Conservation (phyloP, 2,888 invertebrate species). For the Drosophila yooni region DNA sequence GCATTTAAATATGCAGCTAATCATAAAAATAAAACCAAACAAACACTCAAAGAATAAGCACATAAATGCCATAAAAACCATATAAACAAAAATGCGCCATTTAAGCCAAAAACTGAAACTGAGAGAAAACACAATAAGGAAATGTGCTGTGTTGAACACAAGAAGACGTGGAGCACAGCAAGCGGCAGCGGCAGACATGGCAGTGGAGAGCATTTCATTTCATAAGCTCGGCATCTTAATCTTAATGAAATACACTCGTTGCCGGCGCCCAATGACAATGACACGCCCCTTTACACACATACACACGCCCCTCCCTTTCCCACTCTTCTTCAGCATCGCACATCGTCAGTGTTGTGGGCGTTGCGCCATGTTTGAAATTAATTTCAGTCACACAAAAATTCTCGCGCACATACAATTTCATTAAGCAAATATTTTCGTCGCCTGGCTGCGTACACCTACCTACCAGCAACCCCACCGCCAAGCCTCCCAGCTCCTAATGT, state of each 20-base stretch:
- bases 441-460: conserved; percentile 42
- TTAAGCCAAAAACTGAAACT: conserved; percentile 44
- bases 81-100: conserved; percentile 59
- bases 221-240: conserved; percentile 73
- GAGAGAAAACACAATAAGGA: conserved; percentile 44
- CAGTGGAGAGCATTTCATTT: conserved; percentile 54
- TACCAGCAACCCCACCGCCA: neutral
- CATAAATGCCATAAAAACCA: conserved; percentile 62
- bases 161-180: conserved; percentile 4
- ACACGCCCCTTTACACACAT: conserved; percentile 7
- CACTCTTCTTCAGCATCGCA: neutral
- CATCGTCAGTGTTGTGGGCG: conserved; percentile 35
- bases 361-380: conserved; percentile 70
- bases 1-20: conserved; percentile 67
- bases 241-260: conserved; percentile 69
- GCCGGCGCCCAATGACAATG: conserved; percentile 31
- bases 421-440: conserved; percentile 77
- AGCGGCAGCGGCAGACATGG: conserved; percentile 24
- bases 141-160: conserved; percentile 38
- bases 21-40: conserved; percentile 66
- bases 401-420: conserved; percentile 78
- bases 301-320: neutral
- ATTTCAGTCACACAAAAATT: conserved; percentile 78
- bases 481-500: conserved; percentile 1
- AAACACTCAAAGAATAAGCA: conserved; percentile 62